These are phyloP conservation scores for Dugesia japonica DNA, from an alignment of 2,888 invertebrate species.

Conservation along the genomic window DNA sequence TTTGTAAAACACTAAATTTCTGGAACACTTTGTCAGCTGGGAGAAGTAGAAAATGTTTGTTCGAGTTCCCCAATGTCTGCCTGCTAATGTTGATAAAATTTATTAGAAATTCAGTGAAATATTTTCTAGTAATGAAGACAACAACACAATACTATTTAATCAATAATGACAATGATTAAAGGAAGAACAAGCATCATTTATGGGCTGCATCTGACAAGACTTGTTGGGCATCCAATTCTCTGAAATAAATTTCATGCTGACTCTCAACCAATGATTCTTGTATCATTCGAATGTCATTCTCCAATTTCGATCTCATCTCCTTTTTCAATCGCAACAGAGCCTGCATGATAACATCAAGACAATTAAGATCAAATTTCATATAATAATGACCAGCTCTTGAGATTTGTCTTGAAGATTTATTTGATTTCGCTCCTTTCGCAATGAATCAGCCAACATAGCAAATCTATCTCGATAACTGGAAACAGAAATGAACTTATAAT, in stretches of 20 bases:
- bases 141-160: no score
- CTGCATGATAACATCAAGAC: not conserved
- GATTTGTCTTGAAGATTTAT: conserved; percentile 14
- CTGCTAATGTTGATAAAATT: no score
- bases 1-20: no score
- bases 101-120: no score
- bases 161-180: no score
- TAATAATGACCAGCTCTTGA: not conserved
- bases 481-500: no score
- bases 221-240: not conserved
- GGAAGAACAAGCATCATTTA: no score
- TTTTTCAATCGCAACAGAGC: not conserved
- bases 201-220: not conserved
- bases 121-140: no score
- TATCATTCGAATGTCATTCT: not conserved
- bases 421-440: not conserved
- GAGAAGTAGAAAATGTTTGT: no score
- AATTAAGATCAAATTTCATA: not conserved
- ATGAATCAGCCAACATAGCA: not conserved
- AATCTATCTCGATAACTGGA: not conserved
- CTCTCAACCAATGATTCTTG: not conserved
- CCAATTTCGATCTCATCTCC: not conserved
- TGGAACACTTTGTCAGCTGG: no score
- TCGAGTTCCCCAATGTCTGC: no score
- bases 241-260: not conserved